These are phyloP conservation scores for Leistus spinibarbis DNA, from an alignment of 2,888 invertebrate species.

Conservation along the genomic window DNA sequence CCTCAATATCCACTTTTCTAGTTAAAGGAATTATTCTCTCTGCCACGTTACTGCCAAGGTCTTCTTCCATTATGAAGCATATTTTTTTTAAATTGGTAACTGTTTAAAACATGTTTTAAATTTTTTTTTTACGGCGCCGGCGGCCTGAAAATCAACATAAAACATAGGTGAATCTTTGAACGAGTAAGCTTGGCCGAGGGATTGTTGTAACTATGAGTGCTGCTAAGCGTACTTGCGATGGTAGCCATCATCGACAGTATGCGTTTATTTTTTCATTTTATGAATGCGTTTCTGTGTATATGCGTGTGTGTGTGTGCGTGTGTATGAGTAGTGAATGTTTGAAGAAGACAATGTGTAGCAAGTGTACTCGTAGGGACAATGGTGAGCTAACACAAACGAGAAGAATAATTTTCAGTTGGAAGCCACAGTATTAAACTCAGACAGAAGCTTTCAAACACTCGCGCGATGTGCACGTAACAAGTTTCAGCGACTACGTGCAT, in stretches of 20 bases:
- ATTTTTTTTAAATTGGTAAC: too few species aligned
- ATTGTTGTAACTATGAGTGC: too few species aligned
- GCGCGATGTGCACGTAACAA: constrained; percentile 7
- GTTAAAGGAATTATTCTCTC: too few species aligned
- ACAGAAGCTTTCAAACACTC: constrained; percentile 24
- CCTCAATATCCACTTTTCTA: too few species aligned
- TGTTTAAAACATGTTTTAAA: too few species aligned
- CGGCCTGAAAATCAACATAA: neutral
- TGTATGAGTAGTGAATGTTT: neutral
- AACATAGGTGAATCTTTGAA: neutral
- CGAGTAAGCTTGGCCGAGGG: neutral
- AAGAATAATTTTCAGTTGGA: constrained; percentile 34
- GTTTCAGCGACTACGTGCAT: constrained; percentile 16
- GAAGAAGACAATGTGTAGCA: constrained; percentile 9
- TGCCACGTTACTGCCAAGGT: too few species aligned
- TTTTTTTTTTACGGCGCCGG: neutral
- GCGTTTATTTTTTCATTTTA: neutral
- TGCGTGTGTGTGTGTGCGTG: neutral
- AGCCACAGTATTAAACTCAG: constrained; percentile 26
- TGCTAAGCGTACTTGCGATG: neutral
- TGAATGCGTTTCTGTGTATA: neutral
- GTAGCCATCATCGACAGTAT: neutral
- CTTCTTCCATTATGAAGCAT: too few species aligned
- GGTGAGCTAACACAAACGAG: constrained; percentile 19
- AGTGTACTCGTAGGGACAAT: constrained; percentile 23